Conservation (phyloP, 2,888 invertebrate genomes). For the Drosophila hamatofila region DNA sequence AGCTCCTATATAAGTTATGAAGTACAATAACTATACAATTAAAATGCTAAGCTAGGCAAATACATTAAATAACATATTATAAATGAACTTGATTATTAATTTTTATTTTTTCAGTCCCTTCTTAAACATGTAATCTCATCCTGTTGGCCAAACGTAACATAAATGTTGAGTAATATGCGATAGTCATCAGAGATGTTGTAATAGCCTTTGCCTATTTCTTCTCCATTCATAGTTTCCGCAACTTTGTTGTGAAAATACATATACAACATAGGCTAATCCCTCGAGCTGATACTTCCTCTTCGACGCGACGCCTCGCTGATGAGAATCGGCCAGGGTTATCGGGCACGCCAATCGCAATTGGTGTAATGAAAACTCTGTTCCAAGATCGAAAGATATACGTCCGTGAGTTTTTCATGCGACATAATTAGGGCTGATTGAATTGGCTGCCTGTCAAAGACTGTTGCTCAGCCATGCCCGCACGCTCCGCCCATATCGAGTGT, state of each 20-base stretch:
- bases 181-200: slow-evolving; percentile 4
- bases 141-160: not conserved
- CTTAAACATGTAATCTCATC: not conserved
- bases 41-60: not conserved
- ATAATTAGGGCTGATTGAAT: slow-evolving; percentile 80
- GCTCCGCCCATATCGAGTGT: slow-evolving; percentile 66
- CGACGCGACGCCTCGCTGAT: slow-evolving; percentile 8
- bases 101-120: not conserved
- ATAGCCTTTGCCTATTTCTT: not conserved
- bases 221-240: slow-evolving; percentile 22
- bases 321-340: slow-evolving; percentile 22
- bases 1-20: no score
- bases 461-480: slow-evolving; percentile 33
- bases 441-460: slow-evolving; percentile 59
- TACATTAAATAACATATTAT: not conserved
- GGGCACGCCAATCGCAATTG: slow-evolving; percentile 30
- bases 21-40: no score
- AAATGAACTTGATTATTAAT: not conserved
- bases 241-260: slow-evolving; percentile 33
- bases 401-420: slow-evolving; percentile 47
- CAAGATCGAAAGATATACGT: slow-evolving; percentile 33
- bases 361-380: slow-evolving; percentile 41
- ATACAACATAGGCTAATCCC: slow-evolving; percentile 38
- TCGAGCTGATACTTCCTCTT: slow-evolving; percentile 22
- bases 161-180: slow-evolving; percentile 3